phyloP scores from a whole-genome alignment of 2,888 invertebrate genomes.

The Drosophila ezoana region DNA sequence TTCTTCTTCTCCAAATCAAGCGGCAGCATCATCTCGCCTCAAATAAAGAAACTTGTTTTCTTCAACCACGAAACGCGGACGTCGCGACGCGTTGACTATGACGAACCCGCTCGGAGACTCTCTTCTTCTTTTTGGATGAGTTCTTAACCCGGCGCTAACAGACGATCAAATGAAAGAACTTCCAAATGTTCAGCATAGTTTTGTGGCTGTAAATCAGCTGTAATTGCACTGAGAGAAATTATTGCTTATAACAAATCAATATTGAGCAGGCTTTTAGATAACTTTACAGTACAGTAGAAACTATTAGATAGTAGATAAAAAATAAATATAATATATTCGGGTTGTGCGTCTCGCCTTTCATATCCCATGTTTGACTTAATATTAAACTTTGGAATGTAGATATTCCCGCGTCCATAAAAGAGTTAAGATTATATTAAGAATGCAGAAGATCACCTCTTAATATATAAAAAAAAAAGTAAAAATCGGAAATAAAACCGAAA shows the following conservation, averaged over 20 bases:
- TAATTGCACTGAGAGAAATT: conserved; percentile 33
- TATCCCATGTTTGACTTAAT: too few species aligned
- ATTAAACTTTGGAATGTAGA: too few species aligned
- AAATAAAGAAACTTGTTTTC: conserved; percentile 62
- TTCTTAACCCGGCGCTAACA: conserved; percentile 62
- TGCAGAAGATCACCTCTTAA: too few species aligned
- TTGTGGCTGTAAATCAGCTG: conserved; percentile 49
- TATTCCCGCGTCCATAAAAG: too few species aligned
- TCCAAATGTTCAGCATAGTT: conserved; percentile 56
- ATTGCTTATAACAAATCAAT: too few species aligned
- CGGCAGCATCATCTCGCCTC: conserved; percentile 59
- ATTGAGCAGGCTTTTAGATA: too few species aligned
- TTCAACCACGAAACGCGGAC: conserved; percentile 21
- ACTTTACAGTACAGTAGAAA: background rate
- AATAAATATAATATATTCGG: too few species aligned
- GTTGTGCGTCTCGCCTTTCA: too few species aligned
- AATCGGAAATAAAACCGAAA: too few species aligned
- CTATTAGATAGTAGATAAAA: too few species aligned
- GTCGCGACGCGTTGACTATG: conserved; percentile 19
- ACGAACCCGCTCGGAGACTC: conserved; percentile 22
- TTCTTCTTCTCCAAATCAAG: conserved; percentile 58
- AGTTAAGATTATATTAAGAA: too few species aligned
- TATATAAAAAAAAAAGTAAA: too few species aligned
- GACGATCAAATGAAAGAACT: conserved; percentile 70
- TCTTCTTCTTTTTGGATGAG: conserved; percentile 29